Base-by-base conservation (phyloP, 2,113 vertebrate species). In the Macrotus californicus region DNA sequence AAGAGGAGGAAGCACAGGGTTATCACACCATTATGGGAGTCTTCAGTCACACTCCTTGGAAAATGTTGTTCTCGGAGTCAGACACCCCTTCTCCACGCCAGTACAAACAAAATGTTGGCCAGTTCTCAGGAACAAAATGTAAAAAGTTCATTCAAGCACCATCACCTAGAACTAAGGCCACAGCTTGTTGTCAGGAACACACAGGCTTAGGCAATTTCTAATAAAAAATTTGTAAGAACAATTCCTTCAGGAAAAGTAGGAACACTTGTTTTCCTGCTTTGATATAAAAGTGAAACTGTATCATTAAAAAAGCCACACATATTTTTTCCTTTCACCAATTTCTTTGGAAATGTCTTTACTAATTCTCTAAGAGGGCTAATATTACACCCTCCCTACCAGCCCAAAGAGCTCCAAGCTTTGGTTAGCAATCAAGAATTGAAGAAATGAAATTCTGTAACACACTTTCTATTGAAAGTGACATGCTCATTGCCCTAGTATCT, bases 51-150 rank as follows among this genome's bases (percentile, higher is more conserved):
- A 87, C 66, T 93, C 29, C 66, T 59, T 69, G 6, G 85, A 97
- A 81, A 97, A 97, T 52, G 92, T 2, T 92, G 83, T 86, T 95
- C 83, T 96, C 93, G 21, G 5, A 79, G 52, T 82, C 82, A 86
- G 72, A 19, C n/a, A 61, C 14, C 64, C 67, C 46, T 76, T 72
- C 77, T 67, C 31, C 39, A 34, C 31, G 93, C 93, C 93, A 96
- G 19, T 18, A 77, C 77, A 97, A 95, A 96, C 90, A 93, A 59
- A 96, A 50, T 46, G 34, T 6, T 87, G 81, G 75, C 56, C 75
- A 89, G 80, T 0, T 66, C 34, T 86, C 81, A 97, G 87, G 69
- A 87, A 87, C 80, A 94, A 87, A 94, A 29, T 77, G 67, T 41
- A 67, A 93, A 81, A 88, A 52, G 69, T 66, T 94, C 75, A 93